A percentile compares a stretch with the other conserved stretches of the same genome.
These are phyloP conservation scores for Lophura nycthemera DNA, from an alignment of 2,113 vertebrate genomes.

Conservation along the genomic window DNA sequence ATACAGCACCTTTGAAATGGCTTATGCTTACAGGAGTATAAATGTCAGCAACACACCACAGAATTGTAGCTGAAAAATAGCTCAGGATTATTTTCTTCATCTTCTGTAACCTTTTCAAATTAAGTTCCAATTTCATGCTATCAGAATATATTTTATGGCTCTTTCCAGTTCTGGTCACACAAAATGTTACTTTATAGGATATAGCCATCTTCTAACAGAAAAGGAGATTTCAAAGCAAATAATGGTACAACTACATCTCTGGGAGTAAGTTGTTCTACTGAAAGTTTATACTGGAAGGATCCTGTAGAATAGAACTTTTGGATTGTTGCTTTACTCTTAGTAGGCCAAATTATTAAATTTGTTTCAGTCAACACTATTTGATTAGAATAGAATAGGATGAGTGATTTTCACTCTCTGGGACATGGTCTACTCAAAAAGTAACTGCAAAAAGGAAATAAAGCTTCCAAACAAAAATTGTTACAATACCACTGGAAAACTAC, in stretches of 20 bases:
- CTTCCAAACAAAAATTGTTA: background rate
- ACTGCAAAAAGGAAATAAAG: background rate
- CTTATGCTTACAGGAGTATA: conserved; percentile 11
- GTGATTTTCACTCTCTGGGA: background rate
- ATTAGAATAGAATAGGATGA: background rate
- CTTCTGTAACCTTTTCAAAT: conserved; percentile 40
- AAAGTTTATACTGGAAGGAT: background rate
- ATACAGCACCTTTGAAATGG: conserved; percentile 20
- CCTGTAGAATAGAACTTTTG: background rate
- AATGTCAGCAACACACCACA: conserved; percentile 18
- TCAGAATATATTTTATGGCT: conserved; percentile 33
- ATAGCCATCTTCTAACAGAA: background rate
- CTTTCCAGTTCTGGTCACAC: background rate
- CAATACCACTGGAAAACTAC: background rate
- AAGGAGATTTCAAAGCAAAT: conserved; percentile 11
- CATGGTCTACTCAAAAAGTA: background rate
- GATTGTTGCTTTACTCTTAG: background rate
- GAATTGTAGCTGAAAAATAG: conserved; percentile 9
- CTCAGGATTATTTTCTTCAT: conserved; percentile 45
- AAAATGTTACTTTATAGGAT: background rate
- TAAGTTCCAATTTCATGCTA: conserved; percentile 55
- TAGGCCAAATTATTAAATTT: background rate
- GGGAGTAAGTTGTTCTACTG: background rate
- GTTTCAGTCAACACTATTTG: background rate
- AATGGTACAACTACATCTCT: background rate